Conservation (phyloP, 1,140 invertebrate genomes). For the Tyrophagus putrescentiae region DNA sequence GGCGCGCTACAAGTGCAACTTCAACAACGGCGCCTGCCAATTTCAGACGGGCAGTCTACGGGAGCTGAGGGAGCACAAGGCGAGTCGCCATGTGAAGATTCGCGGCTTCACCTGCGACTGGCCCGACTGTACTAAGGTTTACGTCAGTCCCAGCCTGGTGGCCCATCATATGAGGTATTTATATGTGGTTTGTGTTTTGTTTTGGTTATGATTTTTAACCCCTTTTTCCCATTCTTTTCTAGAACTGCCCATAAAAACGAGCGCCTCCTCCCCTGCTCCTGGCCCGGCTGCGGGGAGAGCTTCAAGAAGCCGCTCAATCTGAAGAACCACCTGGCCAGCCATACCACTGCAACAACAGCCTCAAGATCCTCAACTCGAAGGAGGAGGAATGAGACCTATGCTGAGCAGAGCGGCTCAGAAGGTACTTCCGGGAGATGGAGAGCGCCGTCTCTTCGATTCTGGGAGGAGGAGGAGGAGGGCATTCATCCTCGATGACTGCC, state of each 20-base stretch:
- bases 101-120: not conserved
- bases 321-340: not conserved
- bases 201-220: too few species aligned
- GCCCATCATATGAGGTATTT: conserved; percentile 3
- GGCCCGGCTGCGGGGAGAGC: conserved; percentile 4
- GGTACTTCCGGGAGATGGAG: too few species aligned
- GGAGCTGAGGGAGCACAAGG: not conserved
- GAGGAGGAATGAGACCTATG: too few species aligned
- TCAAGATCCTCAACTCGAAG: too few species aligned
- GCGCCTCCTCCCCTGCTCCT: not conserved
- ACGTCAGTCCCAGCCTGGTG: not conserved
- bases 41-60: not conserved
- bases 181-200: too few species aligned
- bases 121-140: not conserved
- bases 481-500: too few species aligned
- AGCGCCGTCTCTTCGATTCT: too few species aligned
- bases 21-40: not conserved
- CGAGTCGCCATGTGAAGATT: not conserved
- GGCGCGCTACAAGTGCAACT: not conserved
- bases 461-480: too few species aligned
- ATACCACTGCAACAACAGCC: not conserved
- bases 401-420: too few species aligned
- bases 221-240: too few species aligned
- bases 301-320: conserved; percentile 4
- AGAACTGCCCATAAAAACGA: not conserved